Evolutionary conservation across 2,113 vertebrate genomes (phyloP).

Genomic region (Capreolus pygargus): DNA sequence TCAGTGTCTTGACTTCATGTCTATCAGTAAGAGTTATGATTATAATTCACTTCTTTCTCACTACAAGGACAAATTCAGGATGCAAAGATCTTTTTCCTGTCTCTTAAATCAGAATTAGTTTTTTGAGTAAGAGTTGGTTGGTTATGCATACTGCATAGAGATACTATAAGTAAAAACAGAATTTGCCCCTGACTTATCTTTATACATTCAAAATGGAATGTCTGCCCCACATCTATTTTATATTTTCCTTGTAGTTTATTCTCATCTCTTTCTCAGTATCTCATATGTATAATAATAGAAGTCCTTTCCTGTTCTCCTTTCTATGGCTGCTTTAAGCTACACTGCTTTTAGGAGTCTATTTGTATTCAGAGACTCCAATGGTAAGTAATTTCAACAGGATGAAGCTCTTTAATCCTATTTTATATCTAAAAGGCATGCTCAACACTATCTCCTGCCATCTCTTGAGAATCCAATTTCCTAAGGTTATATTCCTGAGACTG

Average conservation of each 20-base stretch:
- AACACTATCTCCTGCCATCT: constrained; percentile 40
- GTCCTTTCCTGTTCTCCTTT: constrained; percentile 13
- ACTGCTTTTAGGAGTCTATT: constrained; percentile 46
- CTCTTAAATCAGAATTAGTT: background rate
- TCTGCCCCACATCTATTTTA: background rate
- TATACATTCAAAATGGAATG: background rate
- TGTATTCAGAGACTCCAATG: constrained; percentile 43
- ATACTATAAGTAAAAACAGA: constrained; percentile 44
- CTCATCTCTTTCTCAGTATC: constrained; percentile 34
- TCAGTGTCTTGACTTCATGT: background rate
- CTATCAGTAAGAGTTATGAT: background rate
- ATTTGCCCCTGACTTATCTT: background rate
- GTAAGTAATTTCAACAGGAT: constrained; percentile 60
- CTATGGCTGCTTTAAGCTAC: constrained; percentile 19
- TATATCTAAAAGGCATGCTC: constrained; percentile 57
- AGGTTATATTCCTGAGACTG: constrained; percentile 52
- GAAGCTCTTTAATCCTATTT: constrained; percentile 63
- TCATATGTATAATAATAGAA: constrained; percentile 41
- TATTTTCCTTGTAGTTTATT: background rate
- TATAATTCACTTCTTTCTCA: constrained; percentile 3
- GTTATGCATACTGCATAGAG: constrained; percentile 27
- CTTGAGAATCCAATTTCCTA: constrained; percentile 68
- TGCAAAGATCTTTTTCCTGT: background rate
- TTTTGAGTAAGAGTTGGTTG: constrained; percentile 28
- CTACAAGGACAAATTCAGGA: background rate